Conservation (phyloP, 2,888 invertebrate genomes). For the Leptodirus hochenwartii region DNA sequence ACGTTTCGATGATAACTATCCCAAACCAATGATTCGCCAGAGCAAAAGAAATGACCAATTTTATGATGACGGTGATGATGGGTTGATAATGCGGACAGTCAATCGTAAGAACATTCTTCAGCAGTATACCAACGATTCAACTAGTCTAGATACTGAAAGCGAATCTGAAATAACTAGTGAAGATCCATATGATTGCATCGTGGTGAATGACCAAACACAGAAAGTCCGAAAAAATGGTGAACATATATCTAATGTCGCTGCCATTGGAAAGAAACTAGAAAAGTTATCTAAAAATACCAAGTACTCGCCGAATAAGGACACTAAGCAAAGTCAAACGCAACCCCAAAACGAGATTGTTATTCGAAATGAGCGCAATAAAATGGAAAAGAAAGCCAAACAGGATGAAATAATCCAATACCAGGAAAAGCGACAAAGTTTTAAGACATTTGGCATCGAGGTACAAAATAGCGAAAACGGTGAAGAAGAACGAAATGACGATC, state of each 20-base stretch:
- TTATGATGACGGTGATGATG: conserved; percentile 46
- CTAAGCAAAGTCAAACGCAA: conserved; percentile 12
- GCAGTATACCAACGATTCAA: conserved; percentile 40
- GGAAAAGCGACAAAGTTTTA: conserved; percentile 8
- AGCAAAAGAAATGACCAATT: conserved; percentile 37
- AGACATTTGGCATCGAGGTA: conserved; percentile 18
- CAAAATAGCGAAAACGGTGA: conserved; percentile 20
- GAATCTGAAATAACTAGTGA: conserved; percentile 47
- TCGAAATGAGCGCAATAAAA: neutral
- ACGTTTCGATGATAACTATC: conserved; percentile 12
- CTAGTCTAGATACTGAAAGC: conserved; percentile 42
- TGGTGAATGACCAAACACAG: conserved; percentile 49
- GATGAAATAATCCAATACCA: too few relatives aligned
- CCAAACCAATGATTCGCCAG: neutral
- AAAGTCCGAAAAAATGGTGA: conserved; percentile 18
- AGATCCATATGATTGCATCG: conserved; percentile 64
- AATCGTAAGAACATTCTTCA: conserved; percentile 55
- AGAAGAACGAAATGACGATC: conserved; percentile 16
- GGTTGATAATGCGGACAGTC: conserved; percentile 50
- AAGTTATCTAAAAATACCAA: conserved; percentile 26
- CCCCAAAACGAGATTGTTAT: neutral
- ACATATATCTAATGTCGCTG: conserved; percentile 29
- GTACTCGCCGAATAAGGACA: conserved; percentile 22
- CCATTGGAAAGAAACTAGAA: conserved; percentile 27
- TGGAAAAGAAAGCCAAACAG: conserved; percentile 2